Base-by-base conservation (phyloP, 2,797 vertebrate species). In the Gadopsis bispinosus region DNA sequence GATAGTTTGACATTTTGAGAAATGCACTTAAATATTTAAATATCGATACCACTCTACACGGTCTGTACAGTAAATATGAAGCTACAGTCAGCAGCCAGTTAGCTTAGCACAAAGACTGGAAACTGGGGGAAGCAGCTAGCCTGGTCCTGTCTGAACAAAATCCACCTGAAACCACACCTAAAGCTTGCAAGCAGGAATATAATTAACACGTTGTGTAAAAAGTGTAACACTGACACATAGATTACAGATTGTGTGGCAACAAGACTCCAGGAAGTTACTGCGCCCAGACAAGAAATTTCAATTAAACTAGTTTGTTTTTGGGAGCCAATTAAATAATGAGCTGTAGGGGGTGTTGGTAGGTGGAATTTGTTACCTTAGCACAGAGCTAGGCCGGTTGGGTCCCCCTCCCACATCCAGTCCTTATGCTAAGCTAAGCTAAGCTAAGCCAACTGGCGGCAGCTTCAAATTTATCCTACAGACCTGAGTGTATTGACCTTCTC, bases 351-450 rank as follows among this genome's bases (percentile, higher is more conserved):
- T 54, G 6, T 5, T 19, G 9, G 16, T 43, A 26, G 6, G 39
- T 0, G 4, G 7, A 48, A 19, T 45, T 12, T 12, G 8, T 22
- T 14, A 37, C 47, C 13, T 55, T 68, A 29, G 43, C 16, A 41
- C 10, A 39, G 2, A 54, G 65, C 16, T 13, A 39, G 13, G 13
- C 12, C 19, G 5, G 10, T 26, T 50, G 20, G 20, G 19, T 14
- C 17, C 48, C 22, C 4, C 48, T 17, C 4, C 4, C 5, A 7
- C 33, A 0, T 37, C 19, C 47, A 41, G 59, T 26, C 12, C 19
- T 48, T 17, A 55, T 37, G 50, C 63, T 66, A 72, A 45, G 51
- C 43, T 70, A 79, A 45, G 51, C 43, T 70, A 79, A 26, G 26
- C 26, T 26, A 26, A 61, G 53, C 26, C 6, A 69, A 56, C 50